Base-by-base conservation (phyloP, 2,113 vertebrate species). In the Siniperca knerii region DNA sequence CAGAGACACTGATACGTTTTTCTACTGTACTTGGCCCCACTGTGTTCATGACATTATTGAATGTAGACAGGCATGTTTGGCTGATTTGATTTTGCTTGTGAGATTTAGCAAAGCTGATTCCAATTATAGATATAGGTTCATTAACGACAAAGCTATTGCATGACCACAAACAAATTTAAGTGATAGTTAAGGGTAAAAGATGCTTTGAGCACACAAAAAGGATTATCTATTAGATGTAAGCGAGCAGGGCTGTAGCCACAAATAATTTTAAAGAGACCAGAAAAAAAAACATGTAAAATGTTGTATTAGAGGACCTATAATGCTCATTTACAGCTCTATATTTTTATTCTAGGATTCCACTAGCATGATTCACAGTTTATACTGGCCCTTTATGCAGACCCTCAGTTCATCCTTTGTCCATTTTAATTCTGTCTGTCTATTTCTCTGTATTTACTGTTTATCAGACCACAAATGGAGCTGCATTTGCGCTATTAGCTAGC, bases 1-100 rank as follows among this genome's bases (percentile, higher is more conserved):
- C 72, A 70, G 69, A 74, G 20, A 68, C 57, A 75, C 57, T 50
- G 23, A 70, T 72, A 58, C 4, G 4, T 68, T 37, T 8, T 54
- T 81, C 66, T n/a, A 48, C 73, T 77, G 52, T 33, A 50, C 23
- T 0, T 52, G n/a, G 55, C 55, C n/a, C 60, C 33, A 29, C 66
- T 29, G 6, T 81, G 21, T 68, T 77, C 13, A 11, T 66, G 78
- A 72, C 75, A 52, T 79, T 68, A 16, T 2, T 87, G 81, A 89
- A 85, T 87, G 79, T 75, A 84, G 61, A 69, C 23, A 21, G 18
- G 48, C 48, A 75, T 57, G n/a, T 79, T 69, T 37, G 61, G 64
- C 25, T 18, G 74, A 18, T 57, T 9, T 70, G 40, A 58, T 33
- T 21, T 44, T 25, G 13, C 15, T 37, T 67, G 58, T 33, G 33